These are phyloP conservation scores for Prunella fulvescens DNA, from an alignment of 2,113 vertebrate species.

Conservation along the genomic window DNA sequence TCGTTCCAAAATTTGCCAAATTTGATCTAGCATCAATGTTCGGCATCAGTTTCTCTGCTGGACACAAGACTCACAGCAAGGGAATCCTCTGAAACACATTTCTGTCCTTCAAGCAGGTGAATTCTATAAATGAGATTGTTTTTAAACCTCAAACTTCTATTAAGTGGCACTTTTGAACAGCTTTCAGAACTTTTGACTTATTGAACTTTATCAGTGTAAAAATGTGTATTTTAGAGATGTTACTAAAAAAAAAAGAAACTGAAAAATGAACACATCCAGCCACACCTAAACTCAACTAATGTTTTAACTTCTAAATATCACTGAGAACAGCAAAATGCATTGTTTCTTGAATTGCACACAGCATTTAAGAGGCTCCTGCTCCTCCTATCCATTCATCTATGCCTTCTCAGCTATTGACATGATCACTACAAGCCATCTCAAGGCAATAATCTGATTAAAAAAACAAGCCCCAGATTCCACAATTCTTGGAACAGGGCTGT, in stretches of 20 bases:
- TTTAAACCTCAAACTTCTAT: neutral
- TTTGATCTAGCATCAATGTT: neutral
- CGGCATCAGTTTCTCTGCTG: accelerated
- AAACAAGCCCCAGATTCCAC: neutral
- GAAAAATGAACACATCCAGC: neutral
- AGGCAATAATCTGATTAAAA: neutral
- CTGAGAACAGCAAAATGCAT: neutral
- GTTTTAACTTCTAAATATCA: neutral
- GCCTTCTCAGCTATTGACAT: neutral
- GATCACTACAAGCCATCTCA: neutral
- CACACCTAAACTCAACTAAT: neutral
- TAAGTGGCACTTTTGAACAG: neutral
- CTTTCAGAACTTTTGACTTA: neutral
- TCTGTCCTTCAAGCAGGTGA: neutral
- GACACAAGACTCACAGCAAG: neutral
- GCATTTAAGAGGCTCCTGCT: neutral
- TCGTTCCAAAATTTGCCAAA: neutral
- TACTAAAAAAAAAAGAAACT: neutral
- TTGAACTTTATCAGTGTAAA: neutral
- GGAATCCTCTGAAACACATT: neutral
- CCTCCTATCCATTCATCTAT: neutral
- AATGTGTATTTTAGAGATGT: neutral
- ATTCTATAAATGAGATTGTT: neutral
- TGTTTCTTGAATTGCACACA: neutral
- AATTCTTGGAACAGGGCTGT: neutral